These are phyloP conservation scores for Cosmia trapezina DNA, from an alignment of 2,888 invertebrate species.

Conservation along the genomic window DNA sequence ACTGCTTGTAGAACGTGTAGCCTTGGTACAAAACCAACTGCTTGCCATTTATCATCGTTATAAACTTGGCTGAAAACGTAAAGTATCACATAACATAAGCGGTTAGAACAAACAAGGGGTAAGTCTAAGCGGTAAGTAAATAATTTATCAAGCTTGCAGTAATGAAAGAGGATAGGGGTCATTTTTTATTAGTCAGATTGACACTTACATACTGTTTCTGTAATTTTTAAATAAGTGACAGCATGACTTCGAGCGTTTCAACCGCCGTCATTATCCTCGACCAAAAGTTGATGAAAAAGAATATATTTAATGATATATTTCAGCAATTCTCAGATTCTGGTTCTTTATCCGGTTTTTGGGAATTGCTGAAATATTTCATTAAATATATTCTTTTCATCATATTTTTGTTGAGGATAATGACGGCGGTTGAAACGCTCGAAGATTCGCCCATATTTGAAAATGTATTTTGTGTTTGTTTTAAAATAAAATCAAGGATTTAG, in stretches of 20 bases:
- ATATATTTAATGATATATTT: too few species aligned
- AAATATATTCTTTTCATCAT: too few species aligned
- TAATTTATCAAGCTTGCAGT: neutral
- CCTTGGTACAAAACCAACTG: conserved; percentile 40
- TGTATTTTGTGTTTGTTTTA: neutral
- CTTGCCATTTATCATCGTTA: conserved; percentile 47
- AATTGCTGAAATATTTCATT: too few species aligned
- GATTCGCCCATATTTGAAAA: too few species aligned
- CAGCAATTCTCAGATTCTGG: too few species aligned
- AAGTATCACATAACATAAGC: neutral
- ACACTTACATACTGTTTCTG: neutral
- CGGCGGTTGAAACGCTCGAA: too few species aligned
- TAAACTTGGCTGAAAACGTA: conserved; percentile 50
- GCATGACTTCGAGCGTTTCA: too few species aligned
- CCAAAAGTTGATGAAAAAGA: too few species aligned
- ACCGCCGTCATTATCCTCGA: too few species aligned
- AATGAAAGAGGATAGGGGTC: neutral
- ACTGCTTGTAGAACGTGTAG: conserved; percentile 57
- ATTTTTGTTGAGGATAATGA: too few species aligned
- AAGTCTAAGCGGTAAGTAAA: too few species aligned
- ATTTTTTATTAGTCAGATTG: neutral
- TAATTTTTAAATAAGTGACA: neutral
- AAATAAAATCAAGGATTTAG: conserved; percentile 15
- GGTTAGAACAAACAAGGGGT: neutral
- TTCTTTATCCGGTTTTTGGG: too few species aligned